Conservation (phyloP, 2,888 invertebrate species). For the Mylabris sibirica region DNA sequence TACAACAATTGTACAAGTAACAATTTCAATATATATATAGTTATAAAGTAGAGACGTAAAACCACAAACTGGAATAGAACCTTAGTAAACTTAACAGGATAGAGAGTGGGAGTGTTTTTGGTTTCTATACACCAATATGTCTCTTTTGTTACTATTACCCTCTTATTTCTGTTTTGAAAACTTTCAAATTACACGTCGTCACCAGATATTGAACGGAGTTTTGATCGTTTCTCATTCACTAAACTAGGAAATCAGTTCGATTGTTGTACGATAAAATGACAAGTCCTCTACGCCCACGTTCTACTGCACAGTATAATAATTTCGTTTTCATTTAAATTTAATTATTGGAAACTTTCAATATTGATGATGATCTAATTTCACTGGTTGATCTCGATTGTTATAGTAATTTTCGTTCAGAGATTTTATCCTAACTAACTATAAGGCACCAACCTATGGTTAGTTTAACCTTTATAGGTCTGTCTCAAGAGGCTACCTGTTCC, state of each 20-base stretch:
- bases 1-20: neutral
- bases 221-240: slow-evolving; percentile 40
- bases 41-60: slow-evolving; percentile 27
- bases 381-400: neutral
- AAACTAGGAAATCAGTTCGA: slow-evolving; percentile 37
- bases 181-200: slow-evolving; percentile 48
- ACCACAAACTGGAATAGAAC: slow-evolving; percentile 39
- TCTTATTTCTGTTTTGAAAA: slow-evolving; percentile 35
- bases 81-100: slow-evolving; percentile 20
- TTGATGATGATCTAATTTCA: neutral
- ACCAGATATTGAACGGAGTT: slow-evolving; percentile 43
- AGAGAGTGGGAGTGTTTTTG: slow-evolving; percentile 34
- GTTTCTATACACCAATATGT: slow-evolving; percentile 33
- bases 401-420: neutral
- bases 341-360: slow-evolving; percentile 6
- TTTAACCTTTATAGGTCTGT: slow-evolving; percentile 31
- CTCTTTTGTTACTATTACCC: slow-evolving; percentile 26
- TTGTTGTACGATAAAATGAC: slow-evolving; percentile 36
- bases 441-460: slow-evolving; percentile 37
- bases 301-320: neutral
- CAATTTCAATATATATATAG: slow-evolving; percentile 16
- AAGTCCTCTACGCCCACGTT: slow-evolving; percentile 20
- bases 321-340: neutral
- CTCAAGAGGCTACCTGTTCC: slow-evolving; percentile 14
- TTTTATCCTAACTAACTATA: slow-evolving; percentile 34